Evolutionary conservation across 2,113 vertebrate genomes (phyloP), one percentile per base, ranked within the genome.

Genomic region (Zapus hudsonius): DNA sequence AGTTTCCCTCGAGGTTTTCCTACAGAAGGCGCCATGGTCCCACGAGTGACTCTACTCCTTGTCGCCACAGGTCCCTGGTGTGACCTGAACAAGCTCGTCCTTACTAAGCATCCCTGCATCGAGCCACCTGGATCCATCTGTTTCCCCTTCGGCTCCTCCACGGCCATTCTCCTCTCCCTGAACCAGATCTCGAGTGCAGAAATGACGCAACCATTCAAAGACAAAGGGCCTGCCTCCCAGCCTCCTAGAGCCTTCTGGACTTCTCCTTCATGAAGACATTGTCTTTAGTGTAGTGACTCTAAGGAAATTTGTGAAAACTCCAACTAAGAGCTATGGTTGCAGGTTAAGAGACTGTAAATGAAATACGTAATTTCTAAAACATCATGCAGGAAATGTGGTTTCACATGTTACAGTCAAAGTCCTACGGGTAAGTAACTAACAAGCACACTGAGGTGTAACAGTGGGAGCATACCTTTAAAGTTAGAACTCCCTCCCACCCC

Each of bases 371-470:
- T 96, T 97, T 97, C 97, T 97, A 98, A 98, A 97, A 98, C 97
- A 94, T 98, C 97, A 98, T 98, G 98, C 98, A 98, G 98, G 97
- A 98, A 98, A 98, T 97, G 98, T 98, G 98, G 97, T 98, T 98
- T 98, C 97, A 98, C 98, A 97, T 98, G 97, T 98, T 98, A 98
- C 98, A 98, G 98, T 97, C 97, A 96, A 97, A 98, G 96, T 97
- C 98, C 97, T 98, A 98, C 98, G 96, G 97, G 96, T 98, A 97
- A 98, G 98, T 97, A 97, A 97, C 98, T 98, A 98, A 98, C 98
- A 98, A 98, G 97, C 98, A 98, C 98, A 97, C 97, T 97, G 97
- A 98, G 98, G 98, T 98, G 98, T 98, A 96, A 98, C 89, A 98
- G 98, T 94, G 97, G 98, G 98, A 98, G 98, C 97, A 98, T 97